A percentile compares a stretch with the other conserved stretches of the same genome.
Conservation (phyloP, 2,797 vertebrate species). For the Melopsittacus undulatus region DNA sequence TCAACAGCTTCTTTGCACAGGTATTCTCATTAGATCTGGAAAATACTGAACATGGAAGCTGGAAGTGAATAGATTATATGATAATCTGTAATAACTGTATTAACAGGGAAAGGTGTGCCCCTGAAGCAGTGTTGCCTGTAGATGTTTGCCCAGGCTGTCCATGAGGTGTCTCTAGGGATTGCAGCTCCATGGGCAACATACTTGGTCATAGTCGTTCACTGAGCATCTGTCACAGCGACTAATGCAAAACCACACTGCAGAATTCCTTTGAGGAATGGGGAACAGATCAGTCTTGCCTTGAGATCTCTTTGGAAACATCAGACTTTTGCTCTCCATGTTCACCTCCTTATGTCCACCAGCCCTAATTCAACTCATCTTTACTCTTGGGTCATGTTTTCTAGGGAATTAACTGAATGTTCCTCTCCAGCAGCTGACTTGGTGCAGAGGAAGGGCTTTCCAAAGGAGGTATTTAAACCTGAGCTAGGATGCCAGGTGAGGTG, state of each 20-base stretch:
- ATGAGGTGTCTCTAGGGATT: accelerated
- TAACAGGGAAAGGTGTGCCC: background rate
- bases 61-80: too few relatives aligned
- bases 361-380: background rate
- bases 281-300: background rate
- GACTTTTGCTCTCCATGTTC: background rate
- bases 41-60: background rate
- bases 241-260: background rate
- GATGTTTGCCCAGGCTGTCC: background rate
- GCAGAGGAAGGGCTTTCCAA: background rate
- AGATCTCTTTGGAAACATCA: accelerated
- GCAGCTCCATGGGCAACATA: accelerated
- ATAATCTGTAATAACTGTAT: background rate
- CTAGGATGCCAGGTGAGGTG: background rate
- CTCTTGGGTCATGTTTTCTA: background rate
- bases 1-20: background rate
- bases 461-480: background rate
- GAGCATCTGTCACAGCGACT: background rate
- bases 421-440: background rate
- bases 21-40: background rate
- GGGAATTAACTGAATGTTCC: background rate
- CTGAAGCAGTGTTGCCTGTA: accelerated
- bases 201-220: background rate
- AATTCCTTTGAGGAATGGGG: accelerated
- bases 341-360: background rate